Percentiles rank a stretch among this genome's conserved stretches.
Evolutionary conservation across 1,140 invertebrate species (phyloP).

Genomic region (Drosophila saltans): DNA sequence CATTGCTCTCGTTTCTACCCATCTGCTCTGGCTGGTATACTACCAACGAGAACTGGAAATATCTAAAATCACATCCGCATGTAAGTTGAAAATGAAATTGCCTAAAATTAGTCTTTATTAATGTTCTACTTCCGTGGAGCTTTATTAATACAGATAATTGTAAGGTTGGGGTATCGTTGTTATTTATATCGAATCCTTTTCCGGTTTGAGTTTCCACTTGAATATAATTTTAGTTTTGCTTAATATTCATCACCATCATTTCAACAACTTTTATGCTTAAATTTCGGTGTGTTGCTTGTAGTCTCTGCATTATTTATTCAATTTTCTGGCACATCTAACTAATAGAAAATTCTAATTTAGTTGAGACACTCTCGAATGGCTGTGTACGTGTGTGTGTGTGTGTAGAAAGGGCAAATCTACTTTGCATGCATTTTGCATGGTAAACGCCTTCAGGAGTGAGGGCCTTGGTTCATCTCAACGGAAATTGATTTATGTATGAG

Average conservation of each 20-base stretch:
- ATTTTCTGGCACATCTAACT: conserved; percentile 64
- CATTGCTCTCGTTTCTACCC: conserved; percentile 96
- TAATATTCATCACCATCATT: background rate
- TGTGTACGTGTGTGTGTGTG: background rate
- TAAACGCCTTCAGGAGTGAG: conserved; percentile 14
- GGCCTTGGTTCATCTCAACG: conserved; percentile 36
- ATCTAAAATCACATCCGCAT: conserved; percentile 88
- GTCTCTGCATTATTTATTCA: conserved; percentile 61
- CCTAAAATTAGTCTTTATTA: too few relatives aligned
- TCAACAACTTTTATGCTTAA: conserved; percentile 24
- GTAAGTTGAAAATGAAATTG: conserved; percentile 73
- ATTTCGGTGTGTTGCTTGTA: conserved; percentile 1
- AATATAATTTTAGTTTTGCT: background rate
- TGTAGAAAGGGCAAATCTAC: conserved; percentile 34
- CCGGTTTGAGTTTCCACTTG: background rate
- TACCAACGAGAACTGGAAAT: conserved; percentile 90
- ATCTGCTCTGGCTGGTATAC: conserved; percentile 98
- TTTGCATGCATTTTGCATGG: conserved; percentile 62
- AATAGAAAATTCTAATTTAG: conserved; percentile 66
- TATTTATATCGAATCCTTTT: too few relatives aligned
- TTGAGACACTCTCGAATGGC: conserved; percentile 20
- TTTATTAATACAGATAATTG: too few relatives aligned
- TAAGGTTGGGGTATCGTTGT: too few relatives aligned
- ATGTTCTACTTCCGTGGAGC: too few relatives aligned
- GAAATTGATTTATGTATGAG: conserved; percentile 60